A percentile compares a stretch with the other conserved stretches of the same genome.
Evolutionary conservation across 1,140 invertebrate species (phyloP).

Genomic region (Nautilus pompilius): DNA sequence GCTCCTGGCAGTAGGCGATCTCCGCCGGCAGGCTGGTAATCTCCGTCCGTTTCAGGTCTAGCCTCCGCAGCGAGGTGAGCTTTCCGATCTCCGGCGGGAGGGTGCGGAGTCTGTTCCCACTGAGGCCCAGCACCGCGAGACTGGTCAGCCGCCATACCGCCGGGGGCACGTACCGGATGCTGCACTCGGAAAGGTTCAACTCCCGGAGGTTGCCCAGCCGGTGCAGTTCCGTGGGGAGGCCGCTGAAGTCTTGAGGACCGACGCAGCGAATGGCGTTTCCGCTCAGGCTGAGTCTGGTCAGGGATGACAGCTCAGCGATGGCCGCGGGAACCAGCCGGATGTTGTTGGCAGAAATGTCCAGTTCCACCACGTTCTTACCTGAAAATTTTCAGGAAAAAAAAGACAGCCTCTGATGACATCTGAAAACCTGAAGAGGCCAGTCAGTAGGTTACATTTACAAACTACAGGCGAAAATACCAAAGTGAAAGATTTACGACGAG

Average conservation of each 20-base stretch:
- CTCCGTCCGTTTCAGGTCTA: conserved; percentile 52
- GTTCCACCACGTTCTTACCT: conserved; percentile 41
- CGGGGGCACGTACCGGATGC: conserved; percentile 49
- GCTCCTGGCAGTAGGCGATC: conserved; percentile 52
- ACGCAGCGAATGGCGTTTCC: conserved; percentile 48
- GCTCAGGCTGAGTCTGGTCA: conserved; percentile 48
- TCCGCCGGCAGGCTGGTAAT: conserved; percentile 51
- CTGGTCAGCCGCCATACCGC: conserved; percentile 43
- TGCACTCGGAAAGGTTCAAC: conserved; percentile 52
- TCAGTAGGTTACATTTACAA: too few relatives aligned
- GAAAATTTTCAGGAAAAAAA: conserved; percentile 24
- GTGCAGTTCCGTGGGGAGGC: conserved; percentile 45
- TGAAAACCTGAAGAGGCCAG: too few relatives aligned
- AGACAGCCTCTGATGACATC: too few relatives aligned
- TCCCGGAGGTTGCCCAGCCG: conserved; percentile 37
- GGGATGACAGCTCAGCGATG: conserved; percentile 37
- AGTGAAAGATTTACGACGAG: too few relatives aligned
- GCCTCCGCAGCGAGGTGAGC: conserved; percentile 36
- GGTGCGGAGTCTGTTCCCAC: conserved; percentile 51
- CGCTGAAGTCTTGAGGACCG: conserved; percentile 41
- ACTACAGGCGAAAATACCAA: too few relatives aligned
- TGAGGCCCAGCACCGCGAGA: conserved; percentile 44
- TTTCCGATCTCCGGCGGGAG: conserved; percentile 51
- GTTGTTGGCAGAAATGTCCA: conserved; percentile 52
- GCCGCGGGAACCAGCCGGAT: conserved; percentile 46